Base-by-base conservation (phyloP, 1,140 invertebrate genomes). In the Drosophila sp. region DNA sequence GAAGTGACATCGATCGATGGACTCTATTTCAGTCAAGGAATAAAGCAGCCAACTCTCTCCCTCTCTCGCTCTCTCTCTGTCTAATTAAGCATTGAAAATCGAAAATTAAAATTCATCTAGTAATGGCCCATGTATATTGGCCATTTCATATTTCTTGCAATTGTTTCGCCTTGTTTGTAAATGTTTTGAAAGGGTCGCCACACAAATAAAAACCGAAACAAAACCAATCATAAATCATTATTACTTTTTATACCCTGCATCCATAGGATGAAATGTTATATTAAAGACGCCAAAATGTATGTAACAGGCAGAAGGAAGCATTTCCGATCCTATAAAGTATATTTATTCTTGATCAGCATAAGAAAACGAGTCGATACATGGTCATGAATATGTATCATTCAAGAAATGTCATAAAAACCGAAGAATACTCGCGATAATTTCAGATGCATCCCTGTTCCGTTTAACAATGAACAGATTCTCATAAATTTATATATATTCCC, bases 121-220 rank as follows among this genome's bases (percentile, higher is more conserved):
- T 50, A 50, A 50, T 50, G 44, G 44, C 7, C 44, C 35, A 38
- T 38, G 11, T 38, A 38, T 38, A 38, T 38, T 38, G 35, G 35
- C 23, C 44, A 50, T 50, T 50, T 50, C 44, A 50, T 50, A 50
- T 50, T 50, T 50, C 23, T 50, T 50, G 25, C 44, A 50, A 50
- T 50, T 50, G 44, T 50, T 50, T 50, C 25, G 72, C 57, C 77
- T 70, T 70, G 71, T 78, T 70, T 68, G 61, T 80, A 85, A 85
- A 85, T 84, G 77, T 84, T 85, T 85, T 85, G 82, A 85, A 80
- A 85, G 82, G 81, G 72, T 75, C 23, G 47, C 57, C 29, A 6
- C 33, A 40, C 56, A 61, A 66, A 61, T 72, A 30, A 30, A 27
- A 60, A 27, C 30, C 41, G n/a, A 63, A 66, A 61, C 38, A 44